Evolutionary conservation across 2,797 vertebrate species (phyloP).

Genomic region (Pseudomugil gertrudae): DNA sequence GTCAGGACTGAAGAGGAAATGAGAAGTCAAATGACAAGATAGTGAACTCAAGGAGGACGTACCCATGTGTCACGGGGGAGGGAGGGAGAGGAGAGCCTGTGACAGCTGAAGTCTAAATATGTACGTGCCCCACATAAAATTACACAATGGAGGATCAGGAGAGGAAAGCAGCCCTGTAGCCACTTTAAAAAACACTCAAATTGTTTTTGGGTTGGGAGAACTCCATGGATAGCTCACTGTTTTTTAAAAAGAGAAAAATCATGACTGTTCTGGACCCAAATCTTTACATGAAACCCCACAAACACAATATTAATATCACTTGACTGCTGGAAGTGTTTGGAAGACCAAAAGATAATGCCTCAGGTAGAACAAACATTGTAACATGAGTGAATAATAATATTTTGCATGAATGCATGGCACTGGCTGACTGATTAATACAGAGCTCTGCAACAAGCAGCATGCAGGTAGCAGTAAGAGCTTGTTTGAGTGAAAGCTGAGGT

Average conservation of each 20-base stretch:
- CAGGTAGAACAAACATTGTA: background rate
- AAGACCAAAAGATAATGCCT: slow-evolving; percentile 33
- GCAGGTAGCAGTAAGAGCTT: slow-evolving; percentile 6
- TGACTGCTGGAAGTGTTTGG: slow-evolving; percentile 19
- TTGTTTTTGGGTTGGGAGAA: slow-evolving; percentile 6
- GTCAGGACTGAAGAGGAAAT: slow-evolving; percentile 22
- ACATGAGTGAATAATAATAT: slow-evolving; percentile 18
- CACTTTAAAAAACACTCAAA: background rate
- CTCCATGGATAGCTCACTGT: background rate
- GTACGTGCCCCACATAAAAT: background rate
- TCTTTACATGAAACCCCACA: background rate
- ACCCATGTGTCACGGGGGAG: background rate
- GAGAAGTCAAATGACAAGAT: slow-evolving; percentile 26
- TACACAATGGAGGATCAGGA: slow-evolving; percentile 1
- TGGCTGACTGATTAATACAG: slow-evolving; percentile 11
- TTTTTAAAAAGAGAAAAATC: background rate
- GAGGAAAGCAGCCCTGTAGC: background rate
- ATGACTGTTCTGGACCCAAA: background rate
- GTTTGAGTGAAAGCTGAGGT: background rate
- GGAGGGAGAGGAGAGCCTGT: slow-evolving; percentile 45
- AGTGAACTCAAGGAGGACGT: slow-evolving; percentile 22
- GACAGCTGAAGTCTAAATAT: slow-evolving; percentile 5
- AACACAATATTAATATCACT: slow-evolving; percentile 26
- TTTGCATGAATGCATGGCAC: slow-evolving; percentile 6
- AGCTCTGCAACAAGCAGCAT: slow-evolving; percentile 32